Base-by-base conservation (phyloP, 2,113 vertebrate genomes). In the Callochromis pleurospilus region DNA sequence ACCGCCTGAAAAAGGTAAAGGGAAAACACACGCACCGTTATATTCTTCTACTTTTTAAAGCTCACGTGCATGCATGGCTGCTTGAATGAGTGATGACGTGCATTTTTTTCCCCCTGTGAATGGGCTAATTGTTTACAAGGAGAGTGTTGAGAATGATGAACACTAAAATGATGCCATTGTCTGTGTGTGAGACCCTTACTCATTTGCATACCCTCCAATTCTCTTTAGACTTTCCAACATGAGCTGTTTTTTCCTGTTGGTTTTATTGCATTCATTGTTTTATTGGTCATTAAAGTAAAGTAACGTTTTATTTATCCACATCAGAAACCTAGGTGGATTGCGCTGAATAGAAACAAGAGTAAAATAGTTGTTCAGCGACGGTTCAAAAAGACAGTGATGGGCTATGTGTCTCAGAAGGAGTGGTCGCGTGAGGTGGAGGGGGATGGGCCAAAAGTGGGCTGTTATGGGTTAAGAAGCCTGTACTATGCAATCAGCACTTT, bases 1-100 rank as follows among this genome's bases (percentile, higher is more conserved):
- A 96, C 51, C 95, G 95, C 4, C 91, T 97, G 5, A 97, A 96
- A 77, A 92, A 92, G 96, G 96, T 97, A 95, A 96, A 91, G 5
- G 3, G 6, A 60, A 58, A 60, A 8, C 60, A 65, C 60, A 65
- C 19, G 2, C 62, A 68, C 60, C 19, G 4, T 68, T 38, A 13
- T 24, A 19, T 73, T 5, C 6, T 36, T 45, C 19, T 13, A 8
- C 10, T 56, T n/a, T 21, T 7, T 15, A 13, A 53, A 54, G 4
- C 12, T 55, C 26, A 17, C 17, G 4, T 49, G 31, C 12, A 10
- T 29, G 15, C 3, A n/a, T 13, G 24, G 12, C 11, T 33, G 40
- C 45, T 49, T 81, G 26, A 40, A 21, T 55, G 15, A 6, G 4
- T 36, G 19, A 51, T 77, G 73, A 49, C 14, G 9, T 33, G 12